These are phyloP conservation scores for Haplochromis vanheusdeni DNA, from an alignment of 2,113 vertebrate genomes.

Conservation along the genomic window DNA sequence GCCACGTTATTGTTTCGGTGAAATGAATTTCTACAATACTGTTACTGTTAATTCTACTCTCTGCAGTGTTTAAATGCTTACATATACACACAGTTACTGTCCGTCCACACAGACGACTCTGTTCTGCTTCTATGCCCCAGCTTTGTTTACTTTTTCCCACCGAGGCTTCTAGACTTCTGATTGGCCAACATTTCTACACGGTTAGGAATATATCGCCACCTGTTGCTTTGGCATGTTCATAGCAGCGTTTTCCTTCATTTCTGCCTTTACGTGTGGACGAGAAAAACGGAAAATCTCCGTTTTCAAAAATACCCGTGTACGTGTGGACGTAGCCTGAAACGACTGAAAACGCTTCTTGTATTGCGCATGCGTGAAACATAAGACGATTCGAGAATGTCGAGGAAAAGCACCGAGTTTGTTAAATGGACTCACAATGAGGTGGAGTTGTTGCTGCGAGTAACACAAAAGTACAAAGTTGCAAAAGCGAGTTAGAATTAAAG, in stretches of 20 bases:
- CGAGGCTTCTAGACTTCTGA: no score
- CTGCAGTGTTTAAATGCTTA: rapidly evolving
- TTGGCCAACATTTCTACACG: no score
- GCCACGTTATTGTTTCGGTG: background rate
- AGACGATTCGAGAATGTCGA: rapidly evolving
- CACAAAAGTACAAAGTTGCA: background rate
- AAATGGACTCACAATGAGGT: background rate
- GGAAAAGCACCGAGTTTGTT: rapidly evolving
- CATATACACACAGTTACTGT: no score
- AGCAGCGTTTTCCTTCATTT: no score
- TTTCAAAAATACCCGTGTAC: no score
- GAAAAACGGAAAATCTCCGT: no score
- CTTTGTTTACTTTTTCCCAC: rapidly evolving
- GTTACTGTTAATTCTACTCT: rapidly evolving
- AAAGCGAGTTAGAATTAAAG: rapidly evolving
- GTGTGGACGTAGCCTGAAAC: background rate
- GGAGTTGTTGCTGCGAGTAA: background rate
- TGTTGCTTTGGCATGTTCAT: rapidly evolving
- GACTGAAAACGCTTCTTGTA: background rate
- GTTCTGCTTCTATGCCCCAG: no score
- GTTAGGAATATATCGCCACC: rapidly evolving
- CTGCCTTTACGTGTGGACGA: rapidly evolving
- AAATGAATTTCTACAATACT: background rate
- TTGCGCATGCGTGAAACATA: rapidly evolving
- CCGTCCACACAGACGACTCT: no score